A percentile compares a stretch with the other conserved stretches of the same genome.
Conservation (phyloP, 2,797 vertebrate genomes). For the Coendou prehensilis region DNA sequence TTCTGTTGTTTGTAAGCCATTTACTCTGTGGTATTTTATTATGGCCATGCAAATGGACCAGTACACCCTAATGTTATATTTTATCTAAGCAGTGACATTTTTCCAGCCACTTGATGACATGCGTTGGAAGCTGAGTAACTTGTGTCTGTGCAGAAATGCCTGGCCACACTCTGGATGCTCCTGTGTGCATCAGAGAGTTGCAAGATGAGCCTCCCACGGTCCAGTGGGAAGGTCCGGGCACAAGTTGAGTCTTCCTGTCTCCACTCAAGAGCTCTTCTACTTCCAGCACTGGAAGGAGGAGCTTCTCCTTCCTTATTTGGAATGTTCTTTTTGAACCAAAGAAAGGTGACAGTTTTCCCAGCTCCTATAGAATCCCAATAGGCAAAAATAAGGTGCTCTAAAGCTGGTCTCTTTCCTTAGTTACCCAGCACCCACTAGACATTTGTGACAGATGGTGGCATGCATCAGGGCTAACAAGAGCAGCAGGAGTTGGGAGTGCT, state of each 20-base stretch:
- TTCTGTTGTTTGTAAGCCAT: neutral
- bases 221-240: neutral
- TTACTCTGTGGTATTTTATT: neutral
- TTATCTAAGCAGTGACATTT: neutral
- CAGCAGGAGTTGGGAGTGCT: fast-evolving
- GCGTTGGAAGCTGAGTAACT: fast-evolving
- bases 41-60: too few species aligned
- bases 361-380: neutral
- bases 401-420: neutral
- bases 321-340: neutral
- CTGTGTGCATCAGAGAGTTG: fast-evolving
- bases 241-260: neutral
- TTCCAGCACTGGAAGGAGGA: too few species aligned
- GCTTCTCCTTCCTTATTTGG: neutral
- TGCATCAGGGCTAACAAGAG: fast-evolving
- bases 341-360: neutral
- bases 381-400: neutral
- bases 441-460: neutral
- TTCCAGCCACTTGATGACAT: neutral
- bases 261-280: neutral
- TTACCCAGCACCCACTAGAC: neutral
- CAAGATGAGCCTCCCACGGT: fast-evolving
- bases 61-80: neutral
- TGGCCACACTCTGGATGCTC: fast-evolving
- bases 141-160: fast-evolving